Conservation (phyloP, 2,888 invertebrate species). For the Parasteatoda lunata region DNA sequence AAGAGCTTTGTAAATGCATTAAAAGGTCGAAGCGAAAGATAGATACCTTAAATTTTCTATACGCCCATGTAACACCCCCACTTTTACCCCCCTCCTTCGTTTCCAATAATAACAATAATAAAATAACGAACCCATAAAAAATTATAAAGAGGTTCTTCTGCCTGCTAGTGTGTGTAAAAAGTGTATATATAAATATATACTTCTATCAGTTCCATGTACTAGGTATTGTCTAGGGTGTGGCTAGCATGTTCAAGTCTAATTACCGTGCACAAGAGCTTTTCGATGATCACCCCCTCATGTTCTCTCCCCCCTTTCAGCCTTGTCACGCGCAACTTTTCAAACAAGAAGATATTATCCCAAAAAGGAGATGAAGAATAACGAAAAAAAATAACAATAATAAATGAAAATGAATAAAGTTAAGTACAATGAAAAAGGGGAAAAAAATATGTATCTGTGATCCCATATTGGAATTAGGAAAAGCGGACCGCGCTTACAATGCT, state of each 20-base stretch:
- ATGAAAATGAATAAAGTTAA: constrained; percentile 52
- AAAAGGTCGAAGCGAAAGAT: constrained; percentile 7
- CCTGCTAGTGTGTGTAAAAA: constrained; percentile 53
- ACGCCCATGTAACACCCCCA: constrained; percentile 59
- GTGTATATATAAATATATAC: constrained; percentile 68
- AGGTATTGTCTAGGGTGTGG: constrained; percentile 66
- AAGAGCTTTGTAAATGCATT: neutral
- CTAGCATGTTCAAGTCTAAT: constrained; percentile 64
- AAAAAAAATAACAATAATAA: constrained; percentile 63
- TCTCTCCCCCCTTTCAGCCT: constrained; percentile 12
- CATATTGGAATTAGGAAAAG: constrained; percentile 53
- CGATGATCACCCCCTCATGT: constrained; percentile 42
- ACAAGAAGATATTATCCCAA: constrained; percentile 62
- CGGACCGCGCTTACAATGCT: constrained; percentile 2
- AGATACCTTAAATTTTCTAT: constrained; percentile 26
- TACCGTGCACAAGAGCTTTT: constrained; percentile 68
- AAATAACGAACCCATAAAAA: constrained; percentile 35
- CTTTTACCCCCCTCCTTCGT: constrained; percentile 36
- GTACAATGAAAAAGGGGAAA: constrained; percentile 25
- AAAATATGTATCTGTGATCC: constrained; percentile 13
- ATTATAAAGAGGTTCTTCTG: constrained; percentile 35
- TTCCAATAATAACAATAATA: constrained; percentile 66
- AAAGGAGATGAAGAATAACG: constrained; percentile 31
- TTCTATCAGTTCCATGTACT: constrained; percentile 57
- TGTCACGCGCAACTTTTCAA: constrained; percentile 65